Percentiles rank a stretch among this genome's conserved stretches.
These are phyloP conservation scores for Peromyscus attwateri DNA, from an alignment of 2,797 vertebrate species.

Conservation along the genomic window DNA sequence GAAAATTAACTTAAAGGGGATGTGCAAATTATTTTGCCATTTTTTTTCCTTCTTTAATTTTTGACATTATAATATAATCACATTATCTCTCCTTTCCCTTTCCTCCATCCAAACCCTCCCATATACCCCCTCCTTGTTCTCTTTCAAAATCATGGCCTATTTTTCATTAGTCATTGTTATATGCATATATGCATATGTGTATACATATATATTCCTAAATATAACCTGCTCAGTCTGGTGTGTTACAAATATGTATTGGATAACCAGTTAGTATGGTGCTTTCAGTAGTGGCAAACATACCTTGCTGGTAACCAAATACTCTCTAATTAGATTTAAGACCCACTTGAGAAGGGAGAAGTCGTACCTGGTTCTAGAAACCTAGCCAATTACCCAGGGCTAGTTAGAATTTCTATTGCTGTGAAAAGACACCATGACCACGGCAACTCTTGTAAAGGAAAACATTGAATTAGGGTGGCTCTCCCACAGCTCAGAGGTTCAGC, in stretches of 20 bases:
- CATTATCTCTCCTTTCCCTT: neutral
- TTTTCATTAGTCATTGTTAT: neutral
- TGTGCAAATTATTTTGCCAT: neutral
- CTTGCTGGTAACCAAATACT: neutral
- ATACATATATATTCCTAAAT: neutral
- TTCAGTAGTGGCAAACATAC: neutral
- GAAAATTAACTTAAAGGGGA: constrained; percentile 18
- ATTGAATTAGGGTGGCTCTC: no score
- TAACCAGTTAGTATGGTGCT: neutral
- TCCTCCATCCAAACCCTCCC: neutral
- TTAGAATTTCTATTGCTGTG: neutral
- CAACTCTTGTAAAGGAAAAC: no score
- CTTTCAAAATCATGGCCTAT: neutral
- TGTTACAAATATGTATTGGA: neutral
- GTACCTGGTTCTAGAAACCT: neutral
- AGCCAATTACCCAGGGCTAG: neutral
- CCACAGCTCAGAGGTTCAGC: no score
- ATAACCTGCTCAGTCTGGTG: neutral
- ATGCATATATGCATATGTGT: neutral
- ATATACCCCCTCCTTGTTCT: neutral
- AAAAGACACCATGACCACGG: no score
- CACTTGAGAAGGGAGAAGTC: neutral
- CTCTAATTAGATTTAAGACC: neutral
- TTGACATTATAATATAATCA: neutral
- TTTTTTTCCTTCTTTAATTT: neutral